Evolutionary conservation across 92 coral and sea anemone species (phyloP).

Genomic region (Porites lobata): DNA sequence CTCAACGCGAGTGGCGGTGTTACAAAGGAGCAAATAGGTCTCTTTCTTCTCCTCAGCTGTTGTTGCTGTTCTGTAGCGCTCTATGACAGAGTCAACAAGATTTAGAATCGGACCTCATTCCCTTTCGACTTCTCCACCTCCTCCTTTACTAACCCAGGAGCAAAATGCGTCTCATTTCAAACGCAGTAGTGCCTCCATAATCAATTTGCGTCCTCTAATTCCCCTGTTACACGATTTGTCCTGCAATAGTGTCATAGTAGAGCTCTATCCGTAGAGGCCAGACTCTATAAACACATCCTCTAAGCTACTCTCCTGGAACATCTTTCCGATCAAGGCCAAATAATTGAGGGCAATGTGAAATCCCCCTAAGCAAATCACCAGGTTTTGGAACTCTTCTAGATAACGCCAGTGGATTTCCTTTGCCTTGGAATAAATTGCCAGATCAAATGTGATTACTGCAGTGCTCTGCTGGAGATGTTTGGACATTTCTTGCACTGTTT

Average conservation of each 20-base stretch:
- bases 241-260: too few species aligned
- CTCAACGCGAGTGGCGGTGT: slow-evolving; percentile 7
- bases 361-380: not conserved
- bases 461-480: slow-evolving; percentile 2
- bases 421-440: too few species aligned
- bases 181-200: not conserved
- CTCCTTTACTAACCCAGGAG: not conserved
- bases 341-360: not conserved
- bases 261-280: not conserved
- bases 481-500: slow-evolving; percentile 7
- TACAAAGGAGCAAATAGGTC: slow-evolving; percentile 31
- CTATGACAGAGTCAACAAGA: not conserved
- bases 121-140: not conserved
- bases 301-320: not conserved
- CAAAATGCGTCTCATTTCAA: not conserved
- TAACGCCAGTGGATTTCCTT: not conserved
- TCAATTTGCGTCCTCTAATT: not conserved
- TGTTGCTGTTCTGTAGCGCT: not conserved
- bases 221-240: not conserved
- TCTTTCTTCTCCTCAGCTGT: not conserved
- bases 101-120: not conserved
- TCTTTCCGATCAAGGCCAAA: not conserved
- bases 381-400: not conserved
- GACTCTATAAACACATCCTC: not conserved
- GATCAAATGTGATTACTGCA: not conserved